Percentiles rank a stretch among this genome's conserved stretches.
These are phyloP conservation scores for Callimorpha dominula DNA, from an alignment of 2,888 invertebrate genomes.

Conservation along the genomic window DNA sequence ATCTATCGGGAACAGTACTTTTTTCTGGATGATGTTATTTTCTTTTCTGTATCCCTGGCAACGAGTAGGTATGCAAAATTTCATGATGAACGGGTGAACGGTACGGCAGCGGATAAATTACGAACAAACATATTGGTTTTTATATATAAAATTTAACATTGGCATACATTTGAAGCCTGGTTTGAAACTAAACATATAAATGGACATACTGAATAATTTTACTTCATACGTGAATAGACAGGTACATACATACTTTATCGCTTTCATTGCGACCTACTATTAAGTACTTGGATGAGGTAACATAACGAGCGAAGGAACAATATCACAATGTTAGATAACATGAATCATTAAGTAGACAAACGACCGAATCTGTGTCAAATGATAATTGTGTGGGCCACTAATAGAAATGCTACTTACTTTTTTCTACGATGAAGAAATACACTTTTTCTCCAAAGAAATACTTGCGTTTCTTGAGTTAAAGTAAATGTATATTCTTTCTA, in stretches of 20 bases:
- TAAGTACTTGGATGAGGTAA: slow-evolving; percentile 17
- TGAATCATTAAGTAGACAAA: slow-evolving; percentile 43
- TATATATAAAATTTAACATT: too few relatives aligned
- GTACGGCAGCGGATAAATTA: too few relatives aligned
- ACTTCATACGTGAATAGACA: background rate
- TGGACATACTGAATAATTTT: background rate
- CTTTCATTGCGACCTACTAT: slow-evolving; percentile 13
- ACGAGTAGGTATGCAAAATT: too few relatives aligned
- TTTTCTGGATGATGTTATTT: too few relatives aligned
- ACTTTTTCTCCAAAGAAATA: background rate
- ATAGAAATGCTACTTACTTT: background rate
- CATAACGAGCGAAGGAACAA: slow-evolving; percentile 13
- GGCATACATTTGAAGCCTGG: too few relatives aligned
- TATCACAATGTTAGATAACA: slow-evolving; percentile 45
- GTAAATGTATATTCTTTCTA: background rate
- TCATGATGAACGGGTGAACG: too few relatives aligned
- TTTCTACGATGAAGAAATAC: background rate
- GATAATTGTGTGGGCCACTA: background rate
- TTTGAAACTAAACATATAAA: background rate
- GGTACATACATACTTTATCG: slow-evolving; percentile 4
- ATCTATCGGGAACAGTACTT: too few relatives aligned
- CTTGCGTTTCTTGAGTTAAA: background rate
- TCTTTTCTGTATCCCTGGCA: too few relatives aligned
- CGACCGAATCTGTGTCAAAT: slow-evolving; percentile 47
- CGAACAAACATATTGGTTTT: too few relatives aligned